Evolutionary conservation across 2,797 vertebrate genomes (phyloP), one percentile per base, ranked within the genome.

Genomic region (Bradypodion pumilum): DNA sequence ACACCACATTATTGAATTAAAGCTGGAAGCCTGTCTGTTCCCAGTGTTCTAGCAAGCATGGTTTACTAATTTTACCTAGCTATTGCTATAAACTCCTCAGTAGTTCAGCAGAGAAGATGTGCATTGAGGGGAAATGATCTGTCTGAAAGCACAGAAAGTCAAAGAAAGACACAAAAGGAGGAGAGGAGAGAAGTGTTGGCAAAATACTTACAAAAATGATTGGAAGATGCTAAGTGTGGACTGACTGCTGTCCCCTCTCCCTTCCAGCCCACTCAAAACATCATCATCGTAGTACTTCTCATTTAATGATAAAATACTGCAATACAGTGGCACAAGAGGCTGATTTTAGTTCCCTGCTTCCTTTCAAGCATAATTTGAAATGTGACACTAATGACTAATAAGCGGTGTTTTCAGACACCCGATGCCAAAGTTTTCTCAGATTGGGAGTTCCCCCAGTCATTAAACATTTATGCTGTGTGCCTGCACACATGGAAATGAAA

Each of bases 351-450:
- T 78, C 82, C 46, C 86, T 89, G 78, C 81, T 75, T 92, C 70
- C 80, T 86, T 89, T 88, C 86, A 86, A 82, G 59, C 66, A 56
- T 77, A 79, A 89, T 91, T 91, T 89, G 23, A 78, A 89, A 80
- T 73, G 72, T 87, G 89, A 89, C 86, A 92, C 85, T 85, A 85
- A 52, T 0, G 0, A 89, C 25, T 85, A 88, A 87, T 7, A 75
- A 76, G 56, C 80, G 78, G 82, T 52, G 81, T 86, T 89, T 85
- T 80, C 85, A 91, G 82, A 85, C 35, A 56, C 29, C 56, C 69
- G 66, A 27, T 74, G 78, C 73, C 85, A 77, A 87, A 72, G 35
- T 86, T 89, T 85, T 85, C 49, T 80, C 68, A 32, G 69, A 62
- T 75, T 52, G 40, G 84, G 82, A 68, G 35, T n/a, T n/a, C n/a